These are phyloP conservation scores for Philonicus albiceps DNA, from an alignment of 2,888 invertebrate species.

Conservation along the genomic window DNA sequence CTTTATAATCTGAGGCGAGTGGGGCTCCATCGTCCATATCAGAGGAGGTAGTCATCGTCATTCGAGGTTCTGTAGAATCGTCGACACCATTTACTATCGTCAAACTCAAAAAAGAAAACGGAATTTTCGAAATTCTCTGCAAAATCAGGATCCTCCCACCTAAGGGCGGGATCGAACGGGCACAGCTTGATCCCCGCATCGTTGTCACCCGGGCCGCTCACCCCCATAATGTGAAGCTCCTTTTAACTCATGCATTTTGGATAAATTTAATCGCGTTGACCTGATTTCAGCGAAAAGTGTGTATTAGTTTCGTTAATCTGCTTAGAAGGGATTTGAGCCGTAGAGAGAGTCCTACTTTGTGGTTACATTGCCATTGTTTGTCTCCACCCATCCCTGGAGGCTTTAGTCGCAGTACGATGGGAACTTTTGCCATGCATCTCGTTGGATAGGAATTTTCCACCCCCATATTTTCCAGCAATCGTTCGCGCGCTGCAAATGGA, in stretches of 20 bases:
- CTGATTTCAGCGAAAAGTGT: constrained; percentile 30
- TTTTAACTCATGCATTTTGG: constrained; percentile 15
- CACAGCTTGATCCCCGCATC: not conserved
- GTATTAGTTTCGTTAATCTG: constrained; percentile 25
- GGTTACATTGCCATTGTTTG: constrained; percentile 32
- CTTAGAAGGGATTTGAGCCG: constrained; percentile 21
- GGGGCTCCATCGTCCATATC: not conserved
- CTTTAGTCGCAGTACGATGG: not conserved
- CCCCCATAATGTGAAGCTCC: not conserved
- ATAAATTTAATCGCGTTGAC: constrained; percentile 33
- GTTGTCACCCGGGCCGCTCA: not conserved
- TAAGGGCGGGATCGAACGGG: not conserved
- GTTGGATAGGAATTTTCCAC: not conserved
- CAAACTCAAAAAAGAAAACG: not conserved
- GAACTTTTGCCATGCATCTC: not conserved
- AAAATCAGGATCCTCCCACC: not conserved
- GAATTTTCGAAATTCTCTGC: constrained; percentile 1
- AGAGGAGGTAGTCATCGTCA: not conserved
- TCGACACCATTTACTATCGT: not conserved
- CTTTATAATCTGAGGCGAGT: constrained; percentile 11
- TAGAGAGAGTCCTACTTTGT: not conserved
- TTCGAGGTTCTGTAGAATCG: not conserved
- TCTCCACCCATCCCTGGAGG: not conserved
- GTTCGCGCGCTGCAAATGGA: not conserved
- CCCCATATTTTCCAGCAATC: not conserved